These are phyloP conservation scores for Saturnia japonica DNA, from an alignment of 2,888 invertebrate genomes.

Conservation along the genomic window DNA sequence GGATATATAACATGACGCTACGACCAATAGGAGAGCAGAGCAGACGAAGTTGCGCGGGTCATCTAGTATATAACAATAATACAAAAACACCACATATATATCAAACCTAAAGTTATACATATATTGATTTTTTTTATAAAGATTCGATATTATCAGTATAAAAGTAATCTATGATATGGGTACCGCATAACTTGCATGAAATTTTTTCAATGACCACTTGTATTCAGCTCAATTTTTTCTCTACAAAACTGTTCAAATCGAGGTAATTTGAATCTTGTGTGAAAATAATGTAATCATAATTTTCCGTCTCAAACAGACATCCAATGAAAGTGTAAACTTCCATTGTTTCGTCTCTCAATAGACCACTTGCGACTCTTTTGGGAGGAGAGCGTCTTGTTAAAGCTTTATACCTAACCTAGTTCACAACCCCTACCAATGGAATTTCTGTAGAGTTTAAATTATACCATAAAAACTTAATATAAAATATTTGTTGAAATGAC, in stretches of 20 bases:
- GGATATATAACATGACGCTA: no score
- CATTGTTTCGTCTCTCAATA: slow-evolving; percentile 34
- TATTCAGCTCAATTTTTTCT: neutral
- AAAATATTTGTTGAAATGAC: no score
- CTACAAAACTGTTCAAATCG: neutral
- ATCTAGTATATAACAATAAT: no score
- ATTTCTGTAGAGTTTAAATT: neutral
- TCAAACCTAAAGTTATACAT: no score
- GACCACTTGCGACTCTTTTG: slow-evolving; percentile 29
- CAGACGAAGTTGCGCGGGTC: no score
- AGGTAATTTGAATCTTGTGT: slow-evolving; percentile 22
- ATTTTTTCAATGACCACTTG: neutral
- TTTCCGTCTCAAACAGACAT: slow-evolving; percentile 18
- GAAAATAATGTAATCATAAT: slow-evolving; percentile 31
- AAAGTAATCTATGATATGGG: neutral
- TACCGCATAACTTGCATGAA: neutral
- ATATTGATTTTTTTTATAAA: no score
- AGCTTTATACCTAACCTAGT: neutral
- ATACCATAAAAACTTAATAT: neutral
- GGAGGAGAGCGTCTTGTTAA: slow-evolving; percentile 23
- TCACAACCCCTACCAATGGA: neutral
- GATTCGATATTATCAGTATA: no score
- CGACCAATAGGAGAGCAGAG: no score
- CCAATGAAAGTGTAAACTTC: slow-evolving; percentile 28
- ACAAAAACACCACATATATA: no score